Base-by-base conservation (phyloP, 1,140 invertebrate species). In the Eciton burchellii region DNA sequence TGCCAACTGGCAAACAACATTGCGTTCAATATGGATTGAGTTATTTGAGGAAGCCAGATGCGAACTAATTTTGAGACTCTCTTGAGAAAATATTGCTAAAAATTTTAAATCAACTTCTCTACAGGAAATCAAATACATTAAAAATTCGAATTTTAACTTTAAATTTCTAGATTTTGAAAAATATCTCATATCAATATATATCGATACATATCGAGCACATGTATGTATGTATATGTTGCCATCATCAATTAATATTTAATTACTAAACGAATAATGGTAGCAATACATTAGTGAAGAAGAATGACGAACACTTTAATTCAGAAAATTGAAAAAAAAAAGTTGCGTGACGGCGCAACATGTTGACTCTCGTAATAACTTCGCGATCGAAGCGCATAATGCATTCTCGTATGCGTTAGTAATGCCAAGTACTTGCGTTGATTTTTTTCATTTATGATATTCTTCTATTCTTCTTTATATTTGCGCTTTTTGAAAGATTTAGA, bases 241-340 rank as follows among this genome's bases (percentile, higher is more conserved):
- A 76, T 65, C 60, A 19, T 8, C 3, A 26, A 76, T 76, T 76
- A 76, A 76, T 63, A 65, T 21, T 65, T 76, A 76, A 76, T 76
- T 65, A 35, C 21, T 21, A n/a, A 4, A 11, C 14, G 60, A 65
- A 76, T 76, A 65, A 76, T 76, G 5, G 59, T 49, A n/a, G 45
- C n/a, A 49, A 49, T 63, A 65, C 16, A 12, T 9, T 3, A n/a
- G 6, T 24, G n/a, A 16, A 45, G 9, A 59, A 63, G n/a, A 35
- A 16, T 12, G n/a, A 14, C 14, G 8, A 6, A 9, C 62, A 41
- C 52, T 35, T 47, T 52, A 65, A 41, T 65, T 52, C n/a, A n/a
- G 59, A 65, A 76, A 65, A 49, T 60, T 41, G 21, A 66, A 12
- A 56, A 19, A 29, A 19, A 16, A 3, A 21, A 35, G 19, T 70